Base-by-base conservation (phyloP, 2,797 vertebrate genomes). In the Crenuchus spilurus region DNA sequence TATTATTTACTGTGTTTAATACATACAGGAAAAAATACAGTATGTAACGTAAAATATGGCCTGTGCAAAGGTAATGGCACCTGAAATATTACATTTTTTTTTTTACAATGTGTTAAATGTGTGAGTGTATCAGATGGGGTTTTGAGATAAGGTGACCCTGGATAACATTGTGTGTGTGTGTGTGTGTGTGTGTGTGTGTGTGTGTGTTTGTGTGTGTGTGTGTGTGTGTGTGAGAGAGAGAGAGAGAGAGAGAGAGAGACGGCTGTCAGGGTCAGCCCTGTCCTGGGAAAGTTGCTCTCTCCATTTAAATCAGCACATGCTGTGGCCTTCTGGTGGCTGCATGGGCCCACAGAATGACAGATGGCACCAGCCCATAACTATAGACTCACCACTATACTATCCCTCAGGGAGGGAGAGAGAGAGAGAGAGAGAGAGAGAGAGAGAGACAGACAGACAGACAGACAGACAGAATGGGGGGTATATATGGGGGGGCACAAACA, bases 271-370 rank as follows among this genome's bases (percentile, higher is more conserved):
- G 91, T 91, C 91, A 92, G 86, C 85, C 86, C 89, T 89, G 91
- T 92, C 91, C 92, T 93, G 92, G 90, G 92, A 92, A 93, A 92
- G 90, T 91, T 88, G 88, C 84, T 82, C 84, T 90, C 89, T 88
- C 86, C 90, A 90, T 92, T 92, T 92, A 92, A 92, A 90, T 86
- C 82, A 87, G 90, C 91, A 92, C 92, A 92, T 93, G 91, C 90
- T 92, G 91, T 73, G 81, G 88, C 91, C 92, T 92, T 92, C 92
- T 93, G 92, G 90, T 90, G 90, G 88, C 88, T 89, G 87, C 79
- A 84, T 90, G 89, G 90, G 90, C 88, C 87, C 69, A 64, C 87
- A 82, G 71, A 82, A 80, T 85, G 92, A 88, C 92, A 92, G 92
- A 93, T 93, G 92, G 92, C 87, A 82, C 80, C 74, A 64, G 86